Evolutionary conservation across 2,113 vertebrate species (phyloP).

Genomic region (Coptodon rendalli): DNA sequence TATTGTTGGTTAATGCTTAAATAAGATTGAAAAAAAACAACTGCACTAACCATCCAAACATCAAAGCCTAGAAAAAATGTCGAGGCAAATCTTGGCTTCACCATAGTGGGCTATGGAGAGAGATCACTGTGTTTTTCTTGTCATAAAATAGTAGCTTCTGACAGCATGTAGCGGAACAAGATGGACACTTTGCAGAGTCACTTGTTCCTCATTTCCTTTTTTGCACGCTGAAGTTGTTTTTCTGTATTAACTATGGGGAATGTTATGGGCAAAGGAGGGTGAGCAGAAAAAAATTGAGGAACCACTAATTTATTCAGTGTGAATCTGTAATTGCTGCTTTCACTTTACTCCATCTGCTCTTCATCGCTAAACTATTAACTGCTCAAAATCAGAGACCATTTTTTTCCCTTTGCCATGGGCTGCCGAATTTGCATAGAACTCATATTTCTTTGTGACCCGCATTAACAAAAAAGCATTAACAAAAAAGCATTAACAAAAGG

Average conservation of each 20-base stretch:
- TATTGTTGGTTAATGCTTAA: not conserved
- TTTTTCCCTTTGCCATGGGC: not conserved
- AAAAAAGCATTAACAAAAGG: not conserved
- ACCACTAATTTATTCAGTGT: not conserved
- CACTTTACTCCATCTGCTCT: not conserved
- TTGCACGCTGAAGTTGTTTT: not conserved
- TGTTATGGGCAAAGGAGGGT: accelerated
- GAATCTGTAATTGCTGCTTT: not conserved
- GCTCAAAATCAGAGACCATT: not conserved
- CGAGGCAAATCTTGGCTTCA: not conserved
- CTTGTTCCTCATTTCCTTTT: not conserved
- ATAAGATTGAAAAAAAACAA: not conserved
- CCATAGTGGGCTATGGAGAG: not conserved
- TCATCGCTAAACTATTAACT: not conserved
- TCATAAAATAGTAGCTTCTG: not conserved
- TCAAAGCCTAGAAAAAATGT: not conserved
- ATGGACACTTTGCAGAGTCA: not conserved
- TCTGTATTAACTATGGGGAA: not conserved
- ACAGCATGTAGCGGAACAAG: not conserved
- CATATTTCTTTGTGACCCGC: not conserved
- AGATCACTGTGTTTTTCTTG: not conserved
- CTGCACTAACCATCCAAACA: not conserved
- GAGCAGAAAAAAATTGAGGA: not conserved
- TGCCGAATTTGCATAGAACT: not conserved
- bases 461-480: not conserved